Conservation (phyloP, 1,140 invertebrate species). For the Zaprionus tsacasi region DNA sequence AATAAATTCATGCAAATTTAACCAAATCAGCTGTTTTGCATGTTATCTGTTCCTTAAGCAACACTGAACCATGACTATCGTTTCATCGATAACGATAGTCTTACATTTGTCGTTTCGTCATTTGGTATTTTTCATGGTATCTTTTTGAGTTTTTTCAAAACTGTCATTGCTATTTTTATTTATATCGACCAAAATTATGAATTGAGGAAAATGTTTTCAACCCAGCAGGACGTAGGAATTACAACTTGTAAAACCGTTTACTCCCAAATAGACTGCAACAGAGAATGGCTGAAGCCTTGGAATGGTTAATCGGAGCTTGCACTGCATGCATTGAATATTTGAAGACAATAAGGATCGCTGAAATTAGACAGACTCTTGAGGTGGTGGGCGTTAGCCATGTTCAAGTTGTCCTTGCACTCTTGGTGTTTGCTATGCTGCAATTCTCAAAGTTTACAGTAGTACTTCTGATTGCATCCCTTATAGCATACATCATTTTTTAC, state of each 20-base stretch:
- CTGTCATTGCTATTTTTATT: background rate
- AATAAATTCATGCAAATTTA: background rate
- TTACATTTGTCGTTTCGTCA: background rate
- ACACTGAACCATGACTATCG: background rate
- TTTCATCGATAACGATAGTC: background rate
- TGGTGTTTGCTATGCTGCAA: slow-evolving; percentile 57
- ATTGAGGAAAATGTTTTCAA: slow-evolving; percentile 32
- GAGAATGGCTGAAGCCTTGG: slow-evolving; percentile 43
- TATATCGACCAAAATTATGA: background rate
- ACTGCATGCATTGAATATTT: slow-evolving; percentile 26
- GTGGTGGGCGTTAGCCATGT: slow-evolving; percentile 53
- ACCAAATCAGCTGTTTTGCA: slow-evolving; percentile 4
- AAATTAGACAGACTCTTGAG: slow-evolving; percentile 57
- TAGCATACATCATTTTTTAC: slow-evolving; percentile 61
- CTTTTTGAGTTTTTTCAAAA: background rate
- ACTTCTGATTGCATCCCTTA: slow-evolving; percentile 43
- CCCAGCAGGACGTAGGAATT: slow-evolving; percentile 13
- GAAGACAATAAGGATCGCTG: slow-evolving; percentile 32
- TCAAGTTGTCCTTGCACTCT: slow-evolving; percentile 44
- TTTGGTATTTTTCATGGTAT: slow-evolving; percentile 2
- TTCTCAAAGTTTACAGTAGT: slow-evolving; percentile 63
- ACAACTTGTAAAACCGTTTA: slow-evolving; percentile 24
- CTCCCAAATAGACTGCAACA: slow-evolving; percentile 14
- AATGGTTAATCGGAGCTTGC: slow-evolving; percentile 1
- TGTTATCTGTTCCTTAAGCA: slow-evolving; percentile 16